phyloP scores from a whole-genome alignment of 2,888 invertebrate species.

The Erebia ligea region DNA sequence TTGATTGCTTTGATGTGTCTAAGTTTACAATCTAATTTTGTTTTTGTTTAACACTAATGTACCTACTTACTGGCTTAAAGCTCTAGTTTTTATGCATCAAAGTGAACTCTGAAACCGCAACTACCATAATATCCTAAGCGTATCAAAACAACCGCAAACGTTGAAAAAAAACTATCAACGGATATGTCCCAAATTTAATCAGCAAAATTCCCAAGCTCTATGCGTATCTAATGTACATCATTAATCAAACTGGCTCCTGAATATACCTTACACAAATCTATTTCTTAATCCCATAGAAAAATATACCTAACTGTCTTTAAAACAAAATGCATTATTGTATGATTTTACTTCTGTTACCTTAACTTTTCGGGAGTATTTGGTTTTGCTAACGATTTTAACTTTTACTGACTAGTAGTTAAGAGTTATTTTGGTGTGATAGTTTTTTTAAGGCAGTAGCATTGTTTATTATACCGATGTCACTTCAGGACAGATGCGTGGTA shows the following conservation, averaged over 20 bases:
- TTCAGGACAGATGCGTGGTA: slow-evolving; percentile 46
- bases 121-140: slow-evolving; percentile 42
- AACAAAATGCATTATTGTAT: slow-evolving; percentile 16
- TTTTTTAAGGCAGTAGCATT: slow-evolving; percentile 34
- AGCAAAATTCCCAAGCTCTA: slow-evolving; percentile 52
- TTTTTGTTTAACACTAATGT: slow-evolving; percentile 22
- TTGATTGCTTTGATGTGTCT: neutral
- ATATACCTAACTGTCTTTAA: neutral
- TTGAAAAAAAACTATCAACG: slow-evolving; percentile 41
- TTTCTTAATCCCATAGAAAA: neutral
- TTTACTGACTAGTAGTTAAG: slow-evolving; percentile 6
- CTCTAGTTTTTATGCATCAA: slow-evolving; percentile 19
- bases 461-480: slow-evolving; percentile 47
- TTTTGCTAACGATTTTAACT: neutral
- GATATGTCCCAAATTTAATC: slow-evolving; percentile 52
- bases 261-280: slow-evolving; percentile 28
- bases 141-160: slow-evolving; percentile 43
- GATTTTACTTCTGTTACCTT: neutral
- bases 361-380: slow-evolving; percentile 1
- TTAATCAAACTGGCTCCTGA: slow-evolving; percentile 51
- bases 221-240: slow-evolving; percentile 54
- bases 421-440: slow-evolving; percentile 2
- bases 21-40: slow-evolving; percentile 18
- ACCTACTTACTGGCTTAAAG: slow-evolving; percentile 7
- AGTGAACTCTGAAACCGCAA: slow-evolving; percentile 35